Evolutionary conservation across 2,113 vertebrate species (phyloP), one percentile per base, ranked within the genome.

Genomic region (Microtus richardsoni): DNA sequence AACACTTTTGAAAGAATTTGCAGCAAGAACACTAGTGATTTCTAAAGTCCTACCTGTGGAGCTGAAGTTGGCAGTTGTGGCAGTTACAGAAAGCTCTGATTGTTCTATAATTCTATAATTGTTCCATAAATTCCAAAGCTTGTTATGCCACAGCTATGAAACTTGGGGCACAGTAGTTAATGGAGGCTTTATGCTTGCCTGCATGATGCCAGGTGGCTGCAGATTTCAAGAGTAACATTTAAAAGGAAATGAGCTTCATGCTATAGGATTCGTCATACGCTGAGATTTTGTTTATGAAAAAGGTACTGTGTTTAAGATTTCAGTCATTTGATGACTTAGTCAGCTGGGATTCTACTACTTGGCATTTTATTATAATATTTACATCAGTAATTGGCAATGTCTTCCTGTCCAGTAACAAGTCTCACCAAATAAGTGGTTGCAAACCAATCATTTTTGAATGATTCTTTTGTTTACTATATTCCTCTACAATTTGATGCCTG

Each of bases 91-190:
- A 97, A 93, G 92, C 84, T 93, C 62, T 98, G 98, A 98, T 98
- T 97, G 96, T 97, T 97, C 97, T 97, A 92, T 97, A 97, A 98
- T 96, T 98, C 95, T 96, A 73, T 98, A 98, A 98, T 97, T 95
- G 95, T 97, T 96, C 97, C 95, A 95, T 97, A 98, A 98, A 97
- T 98, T 79, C 97, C 94, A 96, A 95, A 97, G 96, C 98, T 94
- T 87, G 26, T 97, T 97, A 91, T 78, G 90, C 97, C 94, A 64
- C 94, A 94, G 96, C 94, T 87, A 96, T 93, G 96, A 97, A 97
- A 97, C 97, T 98, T 96, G 97, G 97, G 97, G 97, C 94, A 97
- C 94, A 97, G 96, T 96, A 96, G 60, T 97, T 97, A 97, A 92
- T 96, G 95, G 96, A 97, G 93, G 86, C 91, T 98, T 97, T 96